Base-by-base conservation (phyloP, 2,113 vertebrate genomes). In the Galeopterus variegatus region DNA sequence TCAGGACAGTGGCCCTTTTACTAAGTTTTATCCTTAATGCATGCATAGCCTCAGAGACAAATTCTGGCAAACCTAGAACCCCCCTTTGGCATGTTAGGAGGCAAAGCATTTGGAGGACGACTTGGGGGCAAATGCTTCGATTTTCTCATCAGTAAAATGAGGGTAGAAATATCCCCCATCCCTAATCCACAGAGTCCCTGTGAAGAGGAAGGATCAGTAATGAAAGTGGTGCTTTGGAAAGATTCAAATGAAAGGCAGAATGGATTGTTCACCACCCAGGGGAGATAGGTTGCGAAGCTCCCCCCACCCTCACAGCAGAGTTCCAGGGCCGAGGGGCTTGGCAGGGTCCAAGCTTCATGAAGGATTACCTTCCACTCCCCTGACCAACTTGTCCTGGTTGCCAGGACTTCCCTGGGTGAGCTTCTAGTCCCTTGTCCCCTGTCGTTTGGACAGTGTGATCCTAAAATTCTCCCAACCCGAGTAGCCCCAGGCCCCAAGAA, bases 291-390 rank as follows among this genome's bases (percentile, higher is more conserved):
- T 0, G 5, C 31, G 6, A 24, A 69, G 26, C 64, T 58, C 45
- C n/a, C 28, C 15, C 60, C 28, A 41, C 41, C 41, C 41, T 41
- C 23, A 24, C 19, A 9, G 8, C 19, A 69, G 81, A 77, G 28
- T 2, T 24, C 62, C 6, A n/a, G 50, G 19, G 33, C 41, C 26
- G 6, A 67, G 45, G 45, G 62, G n/a, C 10, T 36, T 18, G 41
- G 36, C 9, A 26, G 72, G 85, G 69, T 24, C 54, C 48, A 33
- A 26, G 21, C 23, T 8, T 2, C 24, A 5, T 13, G 9, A 13
- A 64, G 60, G 28, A 48, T 6, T 3, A 4, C 7, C 45, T 48
- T 8, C 17, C 28, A 26, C 6, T 1, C n/a, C 4, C 0, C n/a
- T 58, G 67, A 10, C 36, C 23, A n/a, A 12, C 17, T 6, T n/a